Conservation (phyloP, 2,888 invertebrate species). For the Lasioglossum malachurum region DNA sequence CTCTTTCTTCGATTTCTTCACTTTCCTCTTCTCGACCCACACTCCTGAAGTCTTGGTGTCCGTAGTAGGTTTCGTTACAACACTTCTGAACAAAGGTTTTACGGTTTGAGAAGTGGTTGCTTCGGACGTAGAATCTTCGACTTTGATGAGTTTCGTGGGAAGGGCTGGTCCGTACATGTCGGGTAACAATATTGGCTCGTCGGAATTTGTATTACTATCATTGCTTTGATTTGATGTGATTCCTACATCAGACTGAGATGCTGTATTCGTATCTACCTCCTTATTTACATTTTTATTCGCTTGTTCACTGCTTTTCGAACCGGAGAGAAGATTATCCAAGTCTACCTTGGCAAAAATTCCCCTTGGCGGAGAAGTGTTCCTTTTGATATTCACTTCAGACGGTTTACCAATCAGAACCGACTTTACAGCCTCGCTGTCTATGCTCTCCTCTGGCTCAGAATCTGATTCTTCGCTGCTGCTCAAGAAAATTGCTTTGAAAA, state of each 20-base stretch:
- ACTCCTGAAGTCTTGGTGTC: conserved; percentile 62
- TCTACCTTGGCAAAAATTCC: conserved; percentile 90
- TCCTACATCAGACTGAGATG: background rate
- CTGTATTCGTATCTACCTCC: conserved; percentile 40
- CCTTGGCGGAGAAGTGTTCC: conserved; percentile 90
- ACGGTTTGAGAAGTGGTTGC: conserved; percentile 31
- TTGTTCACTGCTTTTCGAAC: conserved; percentile 15
- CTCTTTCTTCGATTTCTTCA: conserved; percentile 80
- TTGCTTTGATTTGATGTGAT: conserved; percentile 12
- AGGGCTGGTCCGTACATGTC: conserved; percentile 87
- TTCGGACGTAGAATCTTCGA: conserved; percentile 42
- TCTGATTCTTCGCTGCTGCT: conserved; percentile 91
- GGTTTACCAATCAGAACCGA: conserved; percentile 80
- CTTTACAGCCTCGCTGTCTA: conserved; percentile 76
- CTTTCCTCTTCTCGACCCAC: conserved; percentile 77
- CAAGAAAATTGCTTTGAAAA: conserved; percentile 96
- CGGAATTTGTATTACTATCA: conserved; percentile 9
- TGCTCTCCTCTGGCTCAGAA: conserved; percentile 83
- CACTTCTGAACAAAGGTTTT: conserved; percentile 75
- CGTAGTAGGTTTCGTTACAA: conserved; percentile 64
- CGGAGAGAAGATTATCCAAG: conserved; percentile 86
- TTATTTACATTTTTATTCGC: conserved; percentile 19
- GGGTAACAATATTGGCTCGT: conserved; percentile 54
- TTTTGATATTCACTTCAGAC: conserved; percentile 86
- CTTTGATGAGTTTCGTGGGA: conserved; percentile 84